Evolutionary conservation across 2,888 invertebrate genomes (phyloP), one percentile per base, ranked within the genome.

Genomic region (Trichopoda pennipes): DNA sequence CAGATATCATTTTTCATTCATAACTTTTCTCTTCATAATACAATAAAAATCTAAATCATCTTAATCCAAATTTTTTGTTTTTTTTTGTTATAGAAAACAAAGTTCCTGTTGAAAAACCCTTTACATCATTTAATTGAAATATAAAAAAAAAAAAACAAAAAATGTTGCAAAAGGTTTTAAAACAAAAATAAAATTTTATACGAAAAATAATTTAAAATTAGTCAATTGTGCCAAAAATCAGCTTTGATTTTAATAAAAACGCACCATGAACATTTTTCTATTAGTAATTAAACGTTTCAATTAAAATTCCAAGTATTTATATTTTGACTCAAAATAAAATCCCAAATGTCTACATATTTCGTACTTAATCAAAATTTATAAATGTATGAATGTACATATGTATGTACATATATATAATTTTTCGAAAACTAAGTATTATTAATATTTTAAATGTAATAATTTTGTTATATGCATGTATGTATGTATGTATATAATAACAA

Each of bases 271-370:
- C 42, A 66, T 74, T 66, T 74, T 49, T 17, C 14, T 49, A 58
- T 42, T 63, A 58, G 21, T 60, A 61, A 35, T 75, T 73, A 69
- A 78, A 81, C 35, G 63, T 74, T 78, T 81, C 64, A 78, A 81
- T 78, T 81, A 64, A 78, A 77, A 78, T 78, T 81, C 73, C 77
- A 81, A 74, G 63, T 81, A 75, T 72, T 61, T 70, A n/a, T 44
- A 44, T 53, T 38, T 78, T 70, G 56, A 56, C 56, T 64, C 58
- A 66, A n/a, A 38, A 35, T 42, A 44, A 78, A 60, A 51, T 38
- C 14, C 23, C 28, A 35, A 55, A 63, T 55, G 47, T 69, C 44
- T 69, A 55, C 28, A 68, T 68, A 60, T 51, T 58, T 66, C 66
- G 28, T 38, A 17, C 17, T 49, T 21, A 51, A 61, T 23, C 10